Conservation (phyloP, 2,888 invertebrate genomes). For the Liopterus haemorrhoidalis region DNA sequence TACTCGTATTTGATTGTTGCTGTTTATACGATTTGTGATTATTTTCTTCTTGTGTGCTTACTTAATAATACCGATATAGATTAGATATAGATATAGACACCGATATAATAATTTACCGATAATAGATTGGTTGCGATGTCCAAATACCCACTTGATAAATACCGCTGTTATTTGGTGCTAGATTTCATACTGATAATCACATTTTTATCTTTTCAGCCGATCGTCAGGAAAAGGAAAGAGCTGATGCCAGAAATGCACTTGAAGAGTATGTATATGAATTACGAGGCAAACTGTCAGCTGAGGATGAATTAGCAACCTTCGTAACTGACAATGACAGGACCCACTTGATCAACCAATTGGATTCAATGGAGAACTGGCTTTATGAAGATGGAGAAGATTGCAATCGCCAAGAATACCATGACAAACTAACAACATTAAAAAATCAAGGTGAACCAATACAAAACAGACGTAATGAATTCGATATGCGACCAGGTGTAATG, state of each 20-base stretch:
- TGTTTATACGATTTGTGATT: no score
- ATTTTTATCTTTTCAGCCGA: constrained; percentile 60
- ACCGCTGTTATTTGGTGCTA: no score
- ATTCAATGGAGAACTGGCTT: constrained; percentile 90
- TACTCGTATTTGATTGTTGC: no score
- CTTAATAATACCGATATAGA: no score
- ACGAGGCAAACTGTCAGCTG: constrained; percentile 77
- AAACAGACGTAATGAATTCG: constrained; percentile 72
- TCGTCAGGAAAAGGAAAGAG: constrained; percentile 86
- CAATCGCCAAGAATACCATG: constrained; percentile 62
- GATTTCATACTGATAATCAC: not conserved
- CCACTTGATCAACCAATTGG: constrained; percentile 60
- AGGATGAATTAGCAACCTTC: constrained; percentile 69
- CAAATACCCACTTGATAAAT: not conserved
- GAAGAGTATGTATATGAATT: constrained; percentile 98
- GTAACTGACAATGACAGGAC: constrained; percentile 65
- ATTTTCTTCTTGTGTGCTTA: no score
- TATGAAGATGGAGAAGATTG: constrained; percentile 97
- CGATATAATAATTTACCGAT: no score
- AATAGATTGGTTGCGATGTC: not conserved
- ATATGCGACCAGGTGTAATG: constrained; percentile 70
- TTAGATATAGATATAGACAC: no score
- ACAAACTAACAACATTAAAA: constrained; percentile 58
- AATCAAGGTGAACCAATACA: constrained; percentile 85
- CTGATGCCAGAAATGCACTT: constrained; percentile 92